Base-by-base conservation (phyloP, 1,140 invertebrate genomes). In the Dreissena rostriformis region DNA sequence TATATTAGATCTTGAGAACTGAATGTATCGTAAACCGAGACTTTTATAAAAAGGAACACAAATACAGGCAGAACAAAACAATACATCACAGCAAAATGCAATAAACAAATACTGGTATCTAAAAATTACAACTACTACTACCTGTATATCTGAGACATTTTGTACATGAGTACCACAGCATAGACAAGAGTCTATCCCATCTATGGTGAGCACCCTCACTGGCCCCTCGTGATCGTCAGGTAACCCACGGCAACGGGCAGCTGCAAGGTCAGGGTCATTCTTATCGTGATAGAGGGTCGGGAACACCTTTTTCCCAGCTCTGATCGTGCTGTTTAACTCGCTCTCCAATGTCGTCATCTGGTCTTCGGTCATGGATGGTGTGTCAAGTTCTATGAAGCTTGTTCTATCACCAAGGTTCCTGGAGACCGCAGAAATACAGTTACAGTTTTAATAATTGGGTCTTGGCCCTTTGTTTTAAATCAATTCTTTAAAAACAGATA, bases 101-200 rank as follows among this genome's bases (percentile, higher is more conserved):
- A n/a, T n/a, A n/a, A n/a, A n/a, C n/a, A n/a, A n/a, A 39, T 39
- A 39, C 39, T 8, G 39, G 39, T 39, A 39, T 39, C 2, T 39
- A 39, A 39, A 2, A 39, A n/a, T n/a, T n/a, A n/a, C n/a, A 39
- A 39, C 39, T 39, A 39, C 39, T 8, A 11, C 4, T 88, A 95
- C 95, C 95, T 97, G 97, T 65, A 98, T 93, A 90, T 97, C 96
- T 85, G 95, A 95, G 52, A 97, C 93, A 93, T 96, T 97, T 5
- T 94, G 94, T 2, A 97, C 96, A 93, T 98, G 97, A 0, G 97
- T 98, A 26, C 97, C 97, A 94, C 97, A 98, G 92, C 97, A 98
- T 95, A 97, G 96, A 89, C 97, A 97, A 53, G 95, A 94, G 86
- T 97, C 97, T 65, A 97, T 91, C 5, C 88, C 92, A 51, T 93